These are phyloP conservation scores for Hybognathus amarus DNA, from an alignment of 2,797 vertebrate species.

Conservation along the genomic window DNA sequence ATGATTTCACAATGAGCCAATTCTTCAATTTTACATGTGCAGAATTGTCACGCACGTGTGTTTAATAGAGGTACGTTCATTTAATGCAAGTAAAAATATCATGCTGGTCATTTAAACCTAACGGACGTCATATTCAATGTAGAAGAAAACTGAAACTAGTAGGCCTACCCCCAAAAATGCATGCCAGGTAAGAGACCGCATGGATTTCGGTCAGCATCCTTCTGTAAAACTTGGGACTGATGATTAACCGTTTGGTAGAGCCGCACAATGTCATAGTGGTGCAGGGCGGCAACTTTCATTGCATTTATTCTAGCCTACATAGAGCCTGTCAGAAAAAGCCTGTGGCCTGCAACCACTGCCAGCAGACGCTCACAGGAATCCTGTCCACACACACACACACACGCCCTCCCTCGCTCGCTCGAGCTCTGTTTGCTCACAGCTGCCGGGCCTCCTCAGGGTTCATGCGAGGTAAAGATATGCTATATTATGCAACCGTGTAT, in stretches of 20 bases:
- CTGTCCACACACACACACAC: conserved; percentile 58
- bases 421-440: conserved; percentile 76
- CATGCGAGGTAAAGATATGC: conserved; percentile 82
- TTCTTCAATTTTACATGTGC: background rate
- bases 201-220: background rate
- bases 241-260: conserved; percentile 14
- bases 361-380: conserved; percentile 63
- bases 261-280: conserved; percentile 32
- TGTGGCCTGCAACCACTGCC: conserved; percentile 64
- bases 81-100: background rate
- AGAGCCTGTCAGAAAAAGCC: conserved; percentile 62
- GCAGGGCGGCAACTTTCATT: conserved; percentile 29
- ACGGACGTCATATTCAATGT: background rate
- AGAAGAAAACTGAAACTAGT: background rate
- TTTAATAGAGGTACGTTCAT: background rate
- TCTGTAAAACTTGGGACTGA: background rate
- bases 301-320: conserved; percentile 52
- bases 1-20: background rate
- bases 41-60: background rate
- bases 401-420: conserved; percentile 56
- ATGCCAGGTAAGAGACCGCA: background rate
- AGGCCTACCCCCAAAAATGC: background rate
- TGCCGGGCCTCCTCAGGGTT: conserved; percentile 80
- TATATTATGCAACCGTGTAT: conserved; percentile 83
- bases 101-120: background rate